phyloP scores from a whole-genome alignment of 2,113 vertebrate species.

The Narcine bancroftii region DNA sequence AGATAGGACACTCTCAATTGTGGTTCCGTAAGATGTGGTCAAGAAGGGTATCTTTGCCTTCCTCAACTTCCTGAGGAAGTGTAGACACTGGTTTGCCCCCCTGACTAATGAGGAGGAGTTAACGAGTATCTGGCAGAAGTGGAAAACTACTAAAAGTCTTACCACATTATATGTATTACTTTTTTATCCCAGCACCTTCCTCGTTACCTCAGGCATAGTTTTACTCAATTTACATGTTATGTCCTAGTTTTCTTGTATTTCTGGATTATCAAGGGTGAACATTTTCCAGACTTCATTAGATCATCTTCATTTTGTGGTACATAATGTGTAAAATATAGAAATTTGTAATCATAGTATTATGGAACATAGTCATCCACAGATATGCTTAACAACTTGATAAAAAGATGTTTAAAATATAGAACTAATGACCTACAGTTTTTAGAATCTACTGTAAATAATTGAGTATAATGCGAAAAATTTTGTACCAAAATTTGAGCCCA shows the following conservation, averaged over 20 bases:
- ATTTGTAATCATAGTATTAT: neutral
- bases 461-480: no score
- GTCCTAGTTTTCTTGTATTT: neutral
- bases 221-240: neutral
- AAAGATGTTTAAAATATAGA: neutral
- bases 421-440: neutral
- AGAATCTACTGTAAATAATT: no score
- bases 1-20: no score
- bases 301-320: neutral
- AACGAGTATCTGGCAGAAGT: no score
- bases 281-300: neutral
- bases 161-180: neutral
- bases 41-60: no score
- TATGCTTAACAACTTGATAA: neutral
- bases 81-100: no score
- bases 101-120: no score
- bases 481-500: no score
- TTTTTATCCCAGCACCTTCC: neutral
- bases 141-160: neutral
- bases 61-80: no score
- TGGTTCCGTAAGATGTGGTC: no score
- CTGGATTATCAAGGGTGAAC: neutral
- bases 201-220: neutral
- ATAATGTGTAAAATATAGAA: neutral
- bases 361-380: neutral